Conservation (phyloP, 1,140 invertebrate genomes). For the Philaenus spumarius region DNA sequence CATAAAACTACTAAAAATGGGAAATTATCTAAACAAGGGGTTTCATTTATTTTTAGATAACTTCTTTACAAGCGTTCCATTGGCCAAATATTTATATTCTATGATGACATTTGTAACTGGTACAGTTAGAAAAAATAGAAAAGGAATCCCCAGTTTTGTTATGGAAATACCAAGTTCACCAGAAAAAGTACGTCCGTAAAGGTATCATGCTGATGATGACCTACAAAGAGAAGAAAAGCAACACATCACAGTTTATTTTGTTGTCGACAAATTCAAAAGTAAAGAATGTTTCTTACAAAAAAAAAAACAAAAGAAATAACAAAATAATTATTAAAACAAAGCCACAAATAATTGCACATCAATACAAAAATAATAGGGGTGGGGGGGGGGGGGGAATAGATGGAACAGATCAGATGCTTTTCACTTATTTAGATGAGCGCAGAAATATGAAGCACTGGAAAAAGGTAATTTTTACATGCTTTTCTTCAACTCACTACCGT, state of each 20-base stretch:
- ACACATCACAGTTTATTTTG: neutral
- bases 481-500: too few relatives aligned
- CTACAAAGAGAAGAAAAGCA: slow-evolving; percentile 4
- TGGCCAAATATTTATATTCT: neutral
- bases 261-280: neutral
- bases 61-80: neutral
- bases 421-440: neutral
- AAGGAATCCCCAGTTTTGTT: slow-evolving; percentile 1
- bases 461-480: too few relatives aligned
- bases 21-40: neutral
- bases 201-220: slow-evolving; percentile 9
- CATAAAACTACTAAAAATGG: too few relatives aligned
- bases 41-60: too few relatives aligned
- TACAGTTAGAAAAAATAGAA: slow-evolving; percentile 9
- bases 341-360: neutral
- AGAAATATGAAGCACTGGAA: slow-evolving; percentile 8
- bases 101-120: slow-evolving; percentile 4
- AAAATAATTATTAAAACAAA: neutral
- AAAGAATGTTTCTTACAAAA: neutral
- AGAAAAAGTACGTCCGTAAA: slow-evolving; percentile 13
- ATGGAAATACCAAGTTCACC: slow-evolving; percentile 1
- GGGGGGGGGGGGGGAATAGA: neutral
- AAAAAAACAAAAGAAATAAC: neutral
- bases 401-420: too few relatives aligned
- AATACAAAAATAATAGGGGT: neutral